Percentiles rank a stretch among this genome's conserved stretches.
phyloP scores from a whole-genome alignment of 2,797 vertebrate species.

The Muscicapa striata region DNA sequence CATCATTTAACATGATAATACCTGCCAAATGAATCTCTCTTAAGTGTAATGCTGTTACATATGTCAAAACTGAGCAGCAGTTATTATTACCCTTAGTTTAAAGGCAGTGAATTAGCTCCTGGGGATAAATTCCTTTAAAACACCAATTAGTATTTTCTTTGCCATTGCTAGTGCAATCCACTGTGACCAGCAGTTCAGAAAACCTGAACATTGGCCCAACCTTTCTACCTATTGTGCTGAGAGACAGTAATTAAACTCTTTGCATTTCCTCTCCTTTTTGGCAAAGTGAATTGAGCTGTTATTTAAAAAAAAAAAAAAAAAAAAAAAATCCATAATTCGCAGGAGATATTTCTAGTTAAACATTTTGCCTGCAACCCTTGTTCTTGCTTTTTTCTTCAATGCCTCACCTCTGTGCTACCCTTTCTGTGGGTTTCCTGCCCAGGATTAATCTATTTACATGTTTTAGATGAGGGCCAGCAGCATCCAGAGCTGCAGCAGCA shows the following conservation, averaged over 20 bases:
- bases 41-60: background rate
- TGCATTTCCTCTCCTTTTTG: background rate
- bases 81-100: slow-evolving; percentile 21
- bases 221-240: background rate
- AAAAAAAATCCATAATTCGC: background rate
- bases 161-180: background rate
- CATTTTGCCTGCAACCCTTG: fast-evolving
- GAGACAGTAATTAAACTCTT: background rate
- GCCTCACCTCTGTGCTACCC: fast-evolving
- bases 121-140: slow-evolving; percentile 8
- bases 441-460: background rate
- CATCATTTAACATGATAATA: background rate
- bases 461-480: background rate
- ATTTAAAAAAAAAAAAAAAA: background rate
- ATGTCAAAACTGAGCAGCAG: background rate
- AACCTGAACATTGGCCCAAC: background rate
- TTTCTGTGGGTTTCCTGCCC: background rate
- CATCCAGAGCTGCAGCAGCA: background rate
- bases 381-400: background rate
- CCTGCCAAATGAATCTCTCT: slow-evolving; percentile 18
- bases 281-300: background rate
- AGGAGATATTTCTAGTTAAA: background rate
- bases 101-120: slow-evolving; percentile 22
- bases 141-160: background rate
- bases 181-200: background rate